phyloP scores from a whole-genome alignment of 2,797 vertebrate genomes.

The Ficedula albicollis region DNA sequence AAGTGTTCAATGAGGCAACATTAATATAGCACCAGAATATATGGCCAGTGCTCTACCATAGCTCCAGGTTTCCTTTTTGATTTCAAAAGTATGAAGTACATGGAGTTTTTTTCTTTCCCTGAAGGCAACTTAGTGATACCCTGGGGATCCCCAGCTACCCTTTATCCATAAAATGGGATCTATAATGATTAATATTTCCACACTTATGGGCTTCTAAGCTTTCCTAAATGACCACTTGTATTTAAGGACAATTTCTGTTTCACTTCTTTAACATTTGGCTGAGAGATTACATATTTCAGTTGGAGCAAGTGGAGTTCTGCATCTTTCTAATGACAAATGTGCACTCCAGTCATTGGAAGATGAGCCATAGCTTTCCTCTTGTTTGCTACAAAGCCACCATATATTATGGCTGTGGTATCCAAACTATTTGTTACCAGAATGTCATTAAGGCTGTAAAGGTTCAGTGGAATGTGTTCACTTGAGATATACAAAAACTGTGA shows the following conservation, averaged over 20 bases:
- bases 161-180: not conserved
- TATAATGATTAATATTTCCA: not conserved
- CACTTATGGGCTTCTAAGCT: not conserved
- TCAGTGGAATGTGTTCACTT: not conserved
- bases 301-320: not conserved
- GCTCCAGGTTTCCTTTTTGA: not conserved
- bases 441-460: not conserved
- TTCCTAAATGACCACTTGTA: not conserved
- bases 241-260: not conserved
- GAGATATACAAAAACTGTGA: not conserved
- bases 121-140: not conserved
- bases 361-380: not conserved
- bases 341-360: not conserved
- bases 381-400: not conserved
- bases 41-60: not conserved
- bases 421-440: not conserved
- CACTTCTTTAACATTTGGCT: not conserved
- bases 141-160: accelerated
- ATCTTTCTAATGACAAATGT: not conserved
- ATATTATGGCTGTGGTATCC: not conserved
- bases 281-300: not conserved
- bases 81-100: not conserved
- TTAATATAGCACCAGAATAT: not conserved
- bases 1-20: not conserved
- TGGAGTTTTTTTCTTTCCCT: not conserved